Conservation (phyloP, 1,140 invertebrate species). For the Drosophila bocqueti region DNA sequence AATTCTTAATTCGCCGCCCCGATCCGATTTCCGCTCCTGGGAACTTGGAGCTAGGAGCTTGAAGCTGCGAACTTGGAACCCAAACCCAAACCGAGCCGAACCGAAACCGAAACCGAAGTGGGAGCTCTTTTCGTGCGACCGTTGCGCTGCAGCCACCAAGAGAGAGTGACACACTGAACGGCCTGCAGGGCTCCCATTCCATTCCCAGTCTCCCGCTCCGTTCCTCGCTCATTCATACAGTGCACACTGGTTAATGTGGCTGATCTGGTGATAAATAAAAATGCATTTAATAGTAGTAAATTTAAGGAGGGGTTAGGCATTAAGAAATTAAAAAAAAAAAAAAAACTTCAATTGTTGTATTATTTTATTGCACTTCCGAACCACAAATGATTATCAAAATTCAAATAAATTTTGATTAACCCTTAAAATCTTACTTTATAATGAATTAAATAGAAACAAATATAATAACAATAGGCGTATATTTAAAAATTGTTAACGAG, state of each 20-base stretch:
- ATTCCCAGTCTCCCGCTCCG: conserved; percentile 22
- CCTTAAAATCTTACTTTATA: too few relatives aligned
- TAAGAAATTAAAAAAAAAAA: too few relatives aligned
- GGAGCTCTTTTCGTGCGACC: conserved; percentile 52
- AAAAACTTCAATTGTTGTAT: too few relatives aligned
- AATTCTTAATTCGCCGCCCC: conserved; percentile 33
- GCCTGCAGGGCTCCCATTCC: conserved; percentile 44
- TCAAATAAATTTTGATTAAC: too few relatives aligned
- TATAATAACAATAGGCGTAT: too few relatives aligned
- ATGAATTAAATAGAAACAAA: too few relatives aligned
- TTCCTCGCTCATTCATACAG: conserved; percentile 33
- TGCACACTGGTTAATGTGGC: conserved; percentile 12
- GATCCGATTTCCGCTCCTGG: conserved; percentile 43
- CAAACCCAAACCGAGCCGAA: conserved; percentile 4
- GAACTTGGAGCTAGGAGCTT: conserved; percentile 11
- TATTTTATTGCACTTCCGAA: too few relatives aligned
- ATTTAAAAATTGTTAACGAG: too few relatives aligned
- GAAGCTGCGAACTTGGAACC: neutral
- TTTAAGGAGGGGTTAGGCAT: too few relatives aligned
- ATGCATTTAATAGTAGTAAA: neutral
- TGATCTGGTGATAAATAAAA: neutral
- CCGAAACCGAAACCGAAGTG: conserved; percentile 16
- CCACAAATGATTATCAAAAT: too few relatives aligned
- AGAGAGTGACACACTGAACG: conserved; percentile 73
- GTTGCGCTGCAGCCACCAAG: conserved; percentile 63